Conservation (phyloP, 2,888 invertebrate species). For the Galerucella calmariensis region DNA sequence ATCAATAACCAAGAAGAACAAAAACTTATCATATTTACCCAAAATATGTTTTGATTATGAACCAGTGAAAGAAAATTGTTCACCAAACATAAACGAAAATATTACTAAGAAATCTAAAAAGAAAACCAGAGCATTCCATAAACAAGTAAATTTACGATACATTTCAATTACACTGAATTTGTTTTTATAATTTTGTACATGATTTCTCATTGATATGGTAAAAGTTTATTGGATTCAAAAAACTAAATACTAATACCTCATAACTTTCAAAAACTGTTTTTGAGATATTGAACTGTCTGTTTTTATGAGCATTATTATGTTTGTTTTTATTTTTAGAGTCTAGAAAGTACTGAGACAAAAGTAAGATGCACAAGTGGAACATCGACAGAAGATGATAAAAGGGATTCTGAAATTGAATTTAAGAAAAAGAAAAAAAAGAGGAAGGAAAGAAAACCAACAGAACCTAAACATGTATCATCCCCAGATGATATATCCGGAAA, state of each 20-base stretch:
- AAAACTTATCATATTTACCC: slow-evolving; percentile 17
- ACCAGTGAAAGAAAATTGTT: slow-evolving; percentile 7
- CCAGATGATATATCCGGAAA: slow-evolving; percentile 1
- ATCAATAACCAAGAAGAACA: slow-evolving; percentile 19
- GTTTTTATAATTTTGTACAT: too few relatives aligned
- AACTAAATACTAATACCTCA: too few relatives aligned
- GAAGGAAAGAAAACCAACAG: slow-evolving; percentile 7
- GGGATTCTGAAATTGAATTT: slow-evolving; percentile 15
- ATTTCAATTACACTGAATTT: background rate
- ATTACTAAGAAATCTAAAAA: background rate
- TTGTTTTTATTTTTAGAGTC: background rate
- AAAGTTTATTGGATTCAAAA: too few relatives aligned
- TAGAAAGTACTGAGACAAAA: background rate
- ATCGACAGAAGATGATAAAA: slow-evolving; percentile 7
- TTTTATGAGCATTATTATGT: background rate
- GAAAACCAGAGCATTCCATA: background rate
- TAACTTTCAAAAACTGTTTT: too few relatives aligned
- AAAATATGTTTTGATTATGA: background rate
- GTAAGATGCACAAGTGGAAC: background rate
- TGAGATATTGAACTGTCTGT: background rate
- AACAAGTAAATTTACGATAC: background rate
- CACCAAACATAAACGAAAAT: background rate
- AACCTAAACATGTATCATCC: background rate
- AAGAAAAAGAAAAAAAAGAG: slow-evolving; percentile 8
- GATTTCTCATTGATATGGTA: too few relatives aligned